Base-by-base conservation (phyloP, 2,113 vertebrate genomes). In the Myotis yumanensis region DNA sequence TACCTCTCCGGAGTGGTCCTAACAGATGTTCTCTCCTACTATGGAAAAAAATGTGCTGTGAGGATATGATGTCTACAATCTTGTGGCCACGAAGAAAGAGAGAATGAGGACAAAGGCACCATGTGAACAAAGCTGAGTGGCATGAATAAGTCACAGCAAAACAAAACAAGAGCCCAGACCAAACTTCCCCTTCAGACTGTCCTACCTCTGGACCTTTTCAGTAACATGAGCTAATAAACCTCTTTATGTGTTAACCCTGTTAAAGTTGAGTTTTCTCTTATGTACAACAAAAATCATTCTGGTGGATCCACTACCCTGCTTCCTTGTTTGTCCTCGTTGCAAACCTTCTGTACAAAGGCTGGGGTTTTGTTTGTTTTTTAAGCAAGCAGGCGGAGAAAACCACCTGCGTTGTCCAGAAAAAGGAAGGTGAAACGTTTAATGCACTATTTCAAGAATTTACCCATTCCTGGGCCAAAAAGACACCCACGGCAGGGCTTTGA, bases 341-440 rank as follows among this genome's bases (percentile, higher is more conserved):
- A 40, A 66, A 92, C 11, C 82, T 28, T 75, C 88, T 23, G 8
- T 76, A 23, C 4, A 35, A 71, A 85, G 5, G 11, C 37, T 66
- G 28, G 4, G 14, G 14, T 76, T 93, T 76, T 57, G 18, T 54
- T 73, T 37, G 37, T 37, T 87, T 76, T 64, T 79, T 59, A 94
- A 79, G 79, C 35, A 93, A 95, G 46, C 25, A 79, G 68, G 7
- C 35, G 57, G 83, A 93, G 18, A 69, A 86, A 94, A 20, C 28
- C 48, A 73, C n/a, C 85, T 81, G 40, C 17, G 28, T 37, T 79
- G 43, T 75, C 43, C 37, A 90, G 57, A 90, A 79, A 54, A 76
- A 59, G 12, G 82, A 75, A 81, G 37, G 48, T 71, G 43, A 75
- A 72, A 95, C 75, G 52, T 46, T 57, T 37, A 59, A 46, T 30